Conservation (phyloP, 2,888 invertebrate species). For the Hesperia comma region DNA sequence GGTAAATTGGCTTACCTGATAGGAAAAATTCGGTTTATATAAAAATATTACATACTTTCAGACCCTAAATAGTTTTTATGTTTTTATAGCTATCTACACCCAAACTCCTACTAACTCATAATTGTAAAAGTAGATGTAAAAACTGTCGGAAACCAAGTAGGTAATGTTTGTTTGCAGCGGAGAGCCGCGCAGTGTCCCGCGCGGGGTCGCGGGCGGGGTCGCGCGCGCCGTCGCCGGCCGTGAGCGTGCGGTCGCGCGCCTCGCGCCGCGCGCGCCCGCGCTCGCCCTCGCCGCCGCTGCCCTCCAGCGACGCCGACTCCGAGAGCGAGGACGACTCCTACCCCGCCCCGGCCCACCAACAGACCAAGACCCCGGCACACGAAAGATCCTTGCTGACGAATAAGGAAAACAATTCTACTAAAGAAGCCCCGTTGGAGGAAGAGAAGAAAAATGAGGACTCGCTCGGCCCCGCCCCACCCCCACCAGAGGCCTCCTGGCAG, state of each 20-base stretch:
- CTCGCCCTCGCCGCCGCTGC: slow-evolving; percentile 71
- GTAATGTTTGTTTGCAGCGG: slow-evolving; percentile 58
- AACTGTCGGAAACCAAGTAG: neutral
- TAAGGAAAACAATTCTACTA: neutral
- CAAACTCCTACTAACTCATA: too few relatives aligned
- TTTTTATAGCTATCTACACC: too few relatives aligned
- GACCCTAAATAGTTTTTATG: too few relatives aligned
- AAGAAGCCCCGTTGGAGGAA: neutral
- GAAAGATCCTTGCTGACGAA: neutral
- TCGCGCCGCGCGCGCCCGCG: slow-evolving; percentile 81
- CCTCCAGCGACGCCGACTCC: slow-evolving; percentile 85
- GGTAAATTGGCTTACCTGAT: too few relatives aligned
- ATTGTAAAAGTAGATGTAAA: neutral
- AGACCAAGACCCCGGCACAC: neutral
- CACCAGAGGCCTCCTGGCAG: slow-evolving; percentile 88
- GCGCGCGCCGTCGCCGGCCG: slow-evolving; percentile 87
- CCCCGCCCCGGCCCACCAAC: neutral
- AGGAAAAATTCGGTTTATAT: too few relatives aligned
- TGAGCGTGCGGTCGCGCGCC: slow-evolving; percentile 87
- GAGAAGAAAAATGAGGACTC: slow-evolving; percentile 56
- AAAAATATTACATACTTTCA: too few relatives aligned
- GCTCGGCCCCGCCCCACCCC: slow-evolving; percentile 74
- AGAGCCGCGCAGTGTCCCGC: slow-evolving; percentile 74
- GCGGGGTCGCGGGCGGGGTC: slow-evolving; percentile 85
- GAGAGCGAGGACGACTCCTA: slow-evolving; percentile 73